A percentile compares a stretch with the other conserved stretches of the same genome.
Evolutionary conservation across 2,797 vertebrate genomes (phyloP).

Genomic region (Cirrhinus molitorella): DNA sequence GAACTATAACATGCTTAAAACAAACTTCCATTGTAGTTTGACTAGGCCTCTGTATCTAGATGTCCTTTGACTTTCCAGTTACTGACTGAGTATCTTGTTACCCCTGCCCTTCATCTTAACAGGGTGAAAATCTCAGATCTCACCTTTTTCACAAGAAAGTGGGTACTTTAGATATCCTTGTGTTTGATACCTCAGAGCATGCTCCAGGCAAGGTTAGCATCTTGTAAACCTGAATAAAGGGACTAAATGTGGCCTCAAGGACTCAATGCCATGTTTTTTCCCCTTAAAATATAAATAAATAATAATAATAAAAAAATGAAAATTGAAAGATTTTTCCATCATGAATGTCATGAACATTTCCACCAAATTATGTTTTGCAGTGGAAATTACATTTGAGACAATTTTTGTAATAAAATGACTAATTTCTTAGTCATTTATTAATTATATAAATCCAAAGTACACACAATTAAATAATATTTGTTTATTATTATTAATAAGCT

Average conservation of each 20-base stretch:
- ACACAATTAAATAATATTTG: background rate
- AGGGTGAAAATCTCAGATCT: conserved; percentile 24
- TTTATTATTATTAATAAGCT: too few relatives aligned
- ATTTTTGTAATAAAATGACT: background rate
- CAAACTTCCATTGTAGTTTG: conserved; percentile 7
- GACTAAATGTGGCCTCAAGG: conserved; percentile 48
- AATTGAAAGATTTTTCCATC: background rate
- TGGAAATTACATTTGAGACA: background rate
- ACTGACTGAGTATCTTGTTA: background rate
- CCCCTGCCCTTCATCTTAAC: conserved; percentile 13
- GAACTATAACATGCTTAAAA: background rate
- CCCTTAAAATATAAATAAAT: background rate
- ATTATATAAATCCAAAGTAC: background rate
- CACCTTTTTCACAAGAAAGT: conserved; percentile 16
- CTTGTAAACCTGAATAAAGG: conserved; percentile 48
- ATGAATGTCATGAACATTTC: background rate
- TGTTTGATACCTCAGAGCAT: conserved; percentile 45
- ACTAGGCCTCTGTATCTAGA: conserved; percentile 8
- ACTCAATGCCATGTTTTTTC: conserved; percentile 8
- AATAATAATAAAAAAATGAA: background rate
- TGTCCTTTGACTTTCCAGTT: conserved; percentile 9
- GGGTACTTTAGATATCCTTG: conserved; percentile 28
- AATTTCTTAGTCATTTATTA: background rate
- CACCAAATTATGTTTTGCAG: background rate
- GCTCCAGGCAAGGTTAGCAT: conserved; percentile 56